phyloP scores from a whole-genome alignment of 1,140 invertebrate species.

The Drosophila kepulauana region DNA sequence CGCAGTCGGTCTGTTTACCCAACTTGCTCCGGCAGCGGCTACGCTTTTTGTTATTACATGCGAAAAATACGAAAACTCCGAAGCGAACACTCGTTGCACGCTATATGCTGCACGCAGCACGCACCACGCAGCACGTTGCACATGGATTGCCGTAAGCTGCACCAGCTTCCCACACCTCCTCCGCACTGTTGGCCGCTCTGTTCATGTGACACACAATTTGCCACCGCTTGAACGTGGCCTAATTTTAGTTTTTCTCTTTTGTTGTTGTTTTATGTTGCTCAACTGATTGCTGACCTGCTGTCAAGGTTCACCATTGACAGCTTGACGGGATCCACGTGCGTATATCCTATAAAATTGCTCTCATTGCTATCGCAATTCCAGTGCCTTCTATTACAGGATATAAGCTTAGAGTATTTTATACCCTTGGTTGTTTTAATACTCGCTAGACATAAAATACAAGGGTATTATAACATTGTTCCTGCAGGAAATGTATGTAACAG shows the following conservation, averaged over 20 bases:
- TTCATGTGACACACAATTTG: constrained; percentile 47
- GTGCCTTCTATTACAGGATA: background rate
- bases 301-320: constrained; percentile 49
- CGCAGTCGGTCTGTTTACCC: constrained; percentile 65
- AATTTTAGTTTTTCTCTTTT: constrained; percentile 54
- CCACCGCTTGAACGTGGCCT: constrained; percentile 61
- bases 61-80: constrained; percentile 48
- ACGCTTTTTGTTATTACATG: constrained; percentile 64
- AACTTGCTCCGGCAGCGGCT: constrained; percentile 48
- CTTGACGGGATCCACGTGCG: constrained; percentile 42
- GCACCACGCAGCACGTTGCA: constrained; percentile 32
- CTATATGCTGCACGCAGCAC: constrained; percentile 34
- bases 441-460: no score
- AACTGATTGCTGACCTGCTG: constrained; percentile 33
- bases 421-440: no score
- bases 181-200: background rate
- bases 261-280: constrained; percentile 13
- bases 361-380: background rate
- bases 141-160: constrained; percentile 55
- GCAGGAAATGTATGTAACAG: no score
- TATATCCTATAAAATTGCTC: constrained; percentile 14
- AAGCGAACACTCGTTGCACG: constrained; percentile 36
- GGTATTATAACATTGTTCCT: no score
- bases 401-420: background rate
- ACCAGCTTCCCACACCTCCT: background rate